Conservation (phyloP, 2,888 invertebrate species). For the Eulithis prunata region DNA sequence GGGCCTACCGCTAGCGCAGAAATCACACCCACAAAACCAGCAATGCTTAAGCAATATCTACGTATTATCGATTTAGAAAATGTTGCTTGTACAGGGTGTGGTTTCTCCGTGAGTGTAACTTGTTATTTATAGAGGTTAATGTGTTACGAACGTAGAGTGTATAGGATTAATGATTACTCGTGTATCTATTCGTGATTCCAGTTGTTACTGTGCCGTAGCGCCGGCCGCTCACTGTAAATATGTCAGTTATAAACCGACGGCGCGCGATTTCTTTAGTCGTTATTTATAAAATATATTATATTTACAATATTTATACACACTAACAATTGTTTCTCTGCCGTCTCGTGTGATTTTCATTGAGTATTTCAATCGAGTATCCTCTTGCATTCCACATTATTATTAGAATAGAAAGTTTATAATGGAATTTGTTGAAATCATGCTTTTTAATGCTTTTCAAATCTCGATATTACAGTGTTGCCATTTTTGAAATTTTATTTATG, state of each 20-base stretch:
- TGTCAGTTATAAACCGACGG: conserved; percentile 11
- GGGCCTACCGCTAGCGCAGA: conserved; percentile 18
- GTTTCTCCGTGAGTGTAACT: conserved; percentile 31
- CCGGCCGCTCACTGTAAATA: conserved; percentile 50
- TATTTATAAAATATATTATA: conserved; percentile 53
- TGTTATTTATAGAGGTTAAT: conserved; percentile 52
- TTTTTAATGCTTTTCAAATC: conserved; percentile 51
- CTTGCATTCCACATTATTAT: conserved; percentile 79
- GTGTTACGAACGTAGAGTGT: conserved; percentile 60
- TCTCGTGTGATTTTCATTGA: conserved; percentile 34
- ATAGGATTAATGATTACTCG: conserved; percentile 59
- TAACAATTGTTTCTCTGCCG: conserved; percentile 62
- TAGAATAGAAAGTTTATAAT: conserved; percentile 53
- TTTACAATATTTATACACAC: conserved; percentile 64
- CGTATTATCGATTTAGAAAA: not conserved
- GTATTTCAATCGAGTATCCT: conserved; percentile 63
- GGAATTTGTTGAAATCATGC: conserved; percentile 46
- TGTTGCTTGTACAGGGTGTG: not conserved
- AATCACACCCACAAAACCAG: not conserved
- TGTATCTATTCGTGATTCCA: conserved; percentile 58
- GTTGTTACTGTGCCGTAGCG: conserved; percentile 46
- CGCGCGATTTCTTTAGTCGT: conserved; percentile 52
- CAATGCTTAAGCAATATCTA: not conserved
- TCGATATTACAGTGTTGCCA: conserved; percentile 46
- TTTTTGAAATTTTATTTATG: conserved; percentile 50